Base-by-base conservation (phyloP, 2,888 invertebrate genomes). In the Netelia fuscicornis region DNA sequence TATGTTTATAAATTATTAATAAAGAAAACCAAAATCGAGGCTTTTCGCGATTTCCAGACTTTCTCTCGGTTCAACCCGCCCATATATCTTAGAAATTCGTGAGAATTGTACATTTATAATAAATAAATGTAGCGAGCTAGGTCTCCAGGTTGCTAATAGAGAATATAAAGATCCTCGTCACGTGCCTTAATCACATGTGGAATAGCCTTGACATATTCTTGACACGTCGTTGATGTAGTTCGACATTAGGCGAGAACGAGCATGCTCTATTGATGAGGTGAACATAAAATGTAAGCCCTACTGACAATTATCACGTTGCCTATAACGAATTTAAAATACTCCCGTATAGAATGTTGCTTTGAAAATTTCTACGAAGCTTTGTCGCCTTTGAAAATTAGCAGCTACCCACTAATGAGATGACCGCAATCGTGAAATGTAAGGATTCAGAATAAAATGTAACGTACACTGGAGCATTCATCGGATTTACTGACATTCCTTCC, bases 321-420 rank as follows among this genome's bases (percentile, higher is more conserved):
- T 52, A 54, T 82, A 79, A 85, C 76, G 67, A 71, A 62, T 68
- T 65, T 42, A 56, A 70, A 74, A 70, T 44, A 20, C 25, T 42
- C 23, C 62, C 70, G 20, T 48, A 56, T 75, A 10, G 72, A 54
- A 48, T 23, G 70, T 71, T 56, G 62, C 68, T 65, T 64, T 48
- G 8, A 48, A 52, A 48, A 13, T 30, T 30, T 30, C 30, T 30
- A 30, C 30, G 62, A 64, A 65, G 70, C 44, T 64, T 37, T 74
- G 72, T 78, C 65, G 65, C 76, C 42, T 75, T 30, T 44, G 65
- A 71, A 75, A 82, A 85, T 85, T 85, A 85, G 79, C 20, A 60
- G 67, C 71, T 9, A 54, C 65, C 52, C 71, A 62, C 71, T 85
- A 85, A 85, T 75, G 75, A 79, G 60, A 42, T 58, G 42, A 65